Evolutionary conservation across 2,888 invertebrate species (phyloP).

Genomic region (Apoderus coryli): DNA sequence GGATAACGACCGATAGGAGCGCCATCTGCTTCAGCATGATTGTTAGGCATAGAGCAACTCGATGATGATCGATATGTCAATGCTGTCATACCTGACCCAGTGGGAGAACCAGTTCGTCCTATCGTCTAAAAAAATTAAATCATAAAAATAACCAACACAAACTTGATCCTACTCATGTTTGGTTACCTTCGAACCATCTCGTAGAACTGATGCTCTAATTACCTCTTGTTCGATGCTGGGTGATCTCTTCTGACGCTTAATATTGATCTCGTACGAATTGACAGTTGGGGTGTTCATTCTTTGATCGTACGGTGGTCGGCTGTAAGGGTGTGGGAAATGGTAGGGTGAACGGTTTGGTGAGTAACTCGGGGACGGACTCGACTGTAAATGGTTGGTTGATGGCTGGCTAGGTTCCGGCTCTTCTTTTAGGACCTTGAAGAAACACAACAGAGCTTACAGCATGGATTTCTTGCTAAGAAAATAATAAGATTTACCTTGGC

Average conservation of each 20-base stretch:
- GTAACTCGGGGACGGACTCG: constrained; percentile 33
- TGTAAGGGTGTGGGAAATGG: constrained; percentile 27
- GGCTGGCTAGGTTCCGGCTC: constrained; percentile 21
- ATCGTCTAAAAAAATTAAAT: too few relatives aligned
- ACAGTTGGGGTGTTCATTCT: too few relatives aligned
- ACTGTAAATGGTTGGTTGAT: constrained; percentile 26
- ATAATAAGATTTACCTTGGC: too few relatives aligned
- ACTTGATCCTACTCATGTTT: too few relatives aligned
- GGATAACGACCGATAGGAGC: constrained; percentile 38
- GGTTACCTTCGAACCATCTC: constrained; percentile 47
- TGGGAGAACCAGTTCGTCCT: too few relatives aligned
- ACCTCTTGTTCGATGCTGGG: constrained; percentile 46
- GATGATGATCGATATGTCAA: constrained; percentile 33
- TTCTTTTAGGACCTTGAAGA: constrained; percentile 25
- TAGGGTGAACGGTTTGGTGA: constrained; percentile 37
- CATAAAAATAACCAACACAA: too few relatives aligned
- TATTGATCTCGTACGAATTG: constrained; percentile 17
- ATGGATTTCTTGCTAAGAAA: too few relatives aligned
- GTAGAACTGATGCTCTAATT: constrained; percentile 47
- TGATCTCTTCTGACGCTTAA: constrained; percentile 40
- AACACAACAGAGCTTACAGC: too few relatives aligned
- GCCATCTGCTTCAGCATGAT: constrained; percentile 41
- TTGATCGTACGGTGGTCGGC: constrained; percentile 32
- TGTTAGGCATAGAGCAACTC: constrained; percentile 35
- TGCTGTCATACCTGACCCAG: too few relatives aligned